Percentiles rank a stretch among this genome's conserved stretches.
phyloP scores from a whole-genome alignment of 2,888 invertebrate genomes.

The Amphipoea lucens region DNA sequence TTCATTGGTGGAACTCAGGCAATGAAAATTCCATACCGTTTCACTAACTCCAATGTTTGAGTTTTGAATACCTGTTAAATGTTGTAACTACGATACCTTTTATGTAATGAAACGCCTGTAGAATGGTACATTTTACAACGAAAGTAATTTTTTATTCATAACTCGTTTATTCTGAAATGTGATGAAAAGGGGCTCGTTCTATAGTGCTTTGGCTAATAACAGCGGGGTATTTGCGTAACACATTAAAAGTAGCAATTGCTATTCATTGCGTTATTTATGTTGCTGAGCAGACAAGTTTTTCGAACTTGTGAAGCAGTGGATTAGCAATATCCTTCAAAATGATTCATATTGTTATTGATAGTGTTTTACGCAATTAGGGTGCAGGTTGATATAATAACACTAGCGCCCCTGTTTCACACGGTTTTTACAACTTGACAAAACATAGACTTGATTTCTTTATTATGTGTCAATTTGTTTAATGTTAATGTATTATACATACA shows the following conservation, averaged over 20 bases:
- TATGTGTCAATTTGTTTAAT: no score
- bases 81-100: constrained; percentile 6
- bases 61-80: constrained; percentile 25
- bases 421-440: no score
- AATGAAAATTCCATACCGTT: constrained; percentile 32
- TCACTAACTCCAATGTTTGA: constrained; percentile 25
- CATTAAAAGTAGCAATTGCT: not conserved
- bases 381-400: no score
- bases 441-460: no score
- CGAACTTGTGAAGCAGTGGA: not conserved
- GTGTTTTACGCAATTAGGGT: no score
- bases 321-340: not conserved
- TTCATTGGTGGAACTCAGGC: constrained; percentile 12
- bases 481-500: no score
- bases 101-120: constrained; percentile 11
- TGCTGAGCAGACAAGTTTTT: not conserved
- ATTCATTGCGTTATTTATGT: not conserved
- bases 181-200: constrained; percentile 11
- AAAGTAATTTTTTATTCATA: constrained; percentile 32
- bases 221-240: not conserved
- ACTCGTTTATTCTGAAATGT: constrained; percentile 6
- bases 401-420: no score
- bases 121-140: constrained; percentile 20
- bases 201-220: not conserved
- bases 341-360: not conserved